Conservation (phyloP, 2,113 vertebrate species). For the Thinocorus orbignyianus region DNA sequence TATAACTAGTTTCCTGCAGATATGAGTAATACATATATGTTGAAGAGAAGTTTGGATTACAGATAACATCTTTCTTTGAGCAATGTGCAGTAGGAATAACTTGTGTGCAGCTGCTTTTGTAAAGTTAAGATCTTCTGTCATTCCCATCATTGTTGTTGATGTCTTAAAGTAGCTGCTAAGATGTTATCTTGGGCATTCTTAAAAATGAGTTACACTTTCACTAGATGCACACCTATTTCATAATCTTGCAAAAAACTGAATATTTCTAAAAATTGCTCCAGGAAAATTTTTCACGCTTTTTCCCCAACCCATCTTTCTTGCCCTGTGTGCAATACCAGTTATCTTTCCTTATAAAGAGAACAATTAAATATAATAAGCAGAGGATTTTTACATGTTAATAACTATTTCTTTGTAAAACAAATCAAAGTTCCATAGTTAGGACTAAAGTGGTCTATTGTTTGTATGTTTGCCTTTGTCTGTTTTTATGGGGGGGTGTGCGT, state of each 20-base stretch:
- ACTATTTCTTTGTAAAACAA: background rate
- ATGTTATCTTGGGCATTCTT: background rate
- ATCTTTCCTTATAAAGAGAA: background rate
- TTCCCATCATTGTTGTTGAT: background rate
- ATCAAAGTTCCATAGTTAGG: background rate
- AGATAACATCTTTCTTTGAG: background rate
- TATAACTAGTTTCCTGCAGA: background rate
- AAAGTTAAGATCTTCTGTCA: background rate
- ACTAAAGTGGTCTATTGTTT: background rate
- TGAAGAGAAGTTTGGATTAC: background rate
- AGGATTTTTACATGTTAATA: background rate
- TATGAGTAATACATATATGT: accelerated
- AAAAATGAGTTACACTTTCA: background rate
- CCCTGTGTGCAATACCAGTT: background rate
- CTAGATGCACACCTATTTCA: background rate
- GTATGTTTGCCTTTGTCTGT: background rate
- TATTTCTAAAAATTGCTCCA: background rate
- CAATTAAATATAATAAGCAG: background rate
- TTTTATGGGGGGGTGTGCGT: background rate
- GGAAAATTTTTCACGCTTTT: background rate
- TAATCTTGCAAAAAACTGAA: background rate
- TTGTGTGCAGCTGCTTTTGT: background rate
- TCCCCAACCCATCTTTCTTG: background rate
- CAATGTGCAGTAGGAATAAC: background rate
- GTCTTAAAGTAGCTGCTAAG: background rate